A percentile compares a stretch with the other conserved stretches of the same genome.
These are phyloP conservation scores for Caenorhabditis sp. DNA, from an alignment of 2,888 invertebrate genomes.

Conservation along the genomic window DNA sequence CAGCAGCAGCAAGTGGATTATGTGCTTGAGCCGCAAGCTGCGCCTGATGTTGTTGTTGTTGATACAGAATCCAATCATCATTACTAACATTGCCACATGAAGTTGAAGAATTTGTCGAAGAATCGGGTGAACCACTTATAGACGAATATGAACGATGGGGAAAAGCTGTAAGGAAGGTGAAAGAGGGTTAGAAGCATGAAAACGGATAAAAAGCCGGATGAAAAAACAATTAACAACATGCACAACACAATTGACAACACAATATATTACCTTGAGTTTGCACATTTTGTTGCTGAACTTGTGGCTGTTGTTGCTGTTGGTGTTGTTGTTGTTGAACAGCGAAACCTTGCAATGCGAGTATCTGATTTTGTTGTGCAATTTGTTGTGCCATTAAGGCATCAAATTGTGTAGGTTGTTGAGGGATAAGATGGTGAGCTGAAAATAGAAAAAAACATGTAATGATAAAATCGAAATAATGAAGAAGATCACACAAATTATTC, in stretches of 20 bases:
- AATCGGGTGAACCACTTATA: constrained; percentile 25
- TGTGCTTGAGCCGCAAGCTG: background rate
- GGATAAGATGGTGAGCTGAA: constrained; percentile 18
- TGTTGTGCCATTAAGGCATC: constrained; percentile 24
- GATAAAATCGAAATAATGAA: background rate
- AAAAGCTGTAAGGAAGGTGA: background rate
- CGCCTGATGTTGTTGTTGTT: background rate
- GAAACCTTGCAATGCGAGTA: constrained; percentile 34
- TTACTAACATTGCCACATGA: constrained; percentile 6
- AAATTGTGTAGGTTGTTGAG: constrained; percentile 14
- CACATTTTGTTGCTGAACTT: constrained; percentile 19
- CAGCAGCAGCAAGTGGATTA: constrained; percentile 4
- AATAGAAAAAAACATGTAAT: background rate
- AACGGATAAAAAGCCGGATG: background rate
- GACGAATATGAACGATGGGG: background rate
- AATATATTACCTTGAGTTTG: constrained; percentile 10
- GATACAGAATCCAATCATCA: constrained; percentile 2
- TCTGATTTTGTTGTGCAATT: constrained; percentile 31
- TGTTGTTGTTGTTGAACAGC: constrained; percentile 30
- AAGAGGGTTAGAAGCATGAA: constrained; percentile 3
- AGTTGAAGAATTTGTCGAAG: constrained; percentile 5
- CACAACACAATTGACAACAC: background rate
- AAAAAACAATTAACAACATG: constrained; percentile 2
- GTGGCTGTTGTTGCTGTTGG: constrained; percentile 3
- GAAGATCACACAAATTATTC: background rate